phyloP scores from a whole-genome alignment of 2,888 invertebrate species.

The Drosophila hamatofila region DNA sequence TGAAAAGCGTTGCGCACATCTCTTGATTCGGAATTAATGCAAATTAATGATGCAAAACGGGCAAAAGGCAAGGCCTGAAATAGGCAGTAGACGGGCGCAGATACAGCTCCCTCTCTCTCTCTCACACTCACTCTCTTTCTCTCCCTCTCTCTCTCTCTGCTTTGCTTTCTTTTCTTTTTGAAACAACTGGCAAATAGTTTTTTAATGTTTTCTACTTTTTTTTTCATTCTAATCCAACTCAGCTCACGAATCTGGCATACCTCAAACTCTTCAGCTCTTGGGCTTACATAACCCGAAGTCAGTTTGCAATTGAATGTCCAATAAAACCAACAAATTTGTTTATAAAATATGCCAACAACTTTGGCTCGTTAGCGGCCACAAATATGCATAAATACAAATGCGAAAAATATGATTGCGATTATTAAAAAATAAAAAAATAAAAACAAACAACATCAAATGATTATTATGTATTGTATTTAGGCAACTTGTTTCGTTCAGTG shows the following conservation, averaged over 20 bases:
- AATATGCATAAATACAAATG: conserved; percentile 22
- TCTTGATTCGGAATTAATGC: conserved; percentile 85
- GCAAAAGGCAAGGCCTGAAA: conserved; percentile 36
- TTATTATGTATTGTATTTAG: conserved; percentile 19
- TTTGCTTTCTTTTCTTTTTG: not conserved
- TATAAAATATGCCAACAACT: not conserved
- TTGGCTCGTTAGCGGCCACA: not conserved
- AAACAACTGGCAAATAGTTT: conserved; percentile 68
- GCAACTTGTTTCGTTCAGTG: conserved; percentile 5
- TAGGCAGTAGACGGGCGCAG: conserved; percentile 18
- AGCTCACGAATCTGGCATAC: conserved; percentile 27
- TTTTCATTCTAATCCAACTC: conserved; percentile 25
- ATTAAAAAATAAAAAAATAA: not conserved
- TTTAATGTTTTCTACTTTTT: conserved; percentile 56
- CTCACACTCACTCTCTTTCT: not conserved
- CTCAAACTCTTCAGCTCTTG: not conserved
- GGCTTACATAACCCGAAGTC: not conserved
- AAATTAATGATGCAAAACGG: conserved; percentile 83
- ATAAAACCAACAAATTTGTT: not conserved
- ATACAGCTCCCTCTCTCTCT: not conserved
- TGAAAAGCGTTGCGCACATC: conserved; percentile 69
- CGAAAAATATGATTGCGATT: conserved; percentile 13
- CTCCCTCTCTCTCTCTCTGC: not conserved
- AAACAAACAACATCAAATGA: not conserved
- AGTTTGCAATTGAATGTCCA: not conserved